Conservation (phyloP, 2,888 invertebrate species). For the Lithophane ornitopus region DNA sequence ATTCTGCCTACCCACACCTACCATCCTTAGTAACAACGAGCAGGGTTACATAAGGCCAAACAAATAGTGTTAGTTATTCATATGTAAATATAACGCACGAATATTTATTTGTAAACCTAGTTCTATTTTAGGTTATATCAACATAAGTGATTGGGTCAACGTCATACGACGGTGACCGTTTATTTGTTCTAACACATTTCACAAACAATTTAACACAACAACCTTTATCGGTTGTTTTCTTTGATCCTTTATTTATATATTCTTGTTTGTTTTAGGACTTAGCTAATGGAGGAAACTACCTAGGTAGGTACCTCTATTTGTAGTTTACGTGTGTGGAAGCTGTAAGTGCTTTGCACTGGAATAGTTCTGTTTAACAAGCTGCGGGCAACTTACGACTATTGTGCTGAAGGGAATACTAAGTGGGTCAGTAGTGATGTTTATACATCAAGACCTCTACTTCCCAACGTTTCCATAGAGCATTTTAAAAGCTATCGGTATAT, state of each 20-base stretch:
- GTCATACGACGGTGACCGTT: constrained; percentile 17
- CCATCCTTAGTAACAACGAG: background rate
- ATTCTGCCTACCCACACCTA: background rate
- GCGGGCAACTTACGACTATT: background rate
- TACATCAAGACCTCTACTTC: background rate
- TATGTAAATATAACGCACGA: constrained; percentile 19
- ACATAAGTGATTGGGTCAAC: constrained; percentile 26
- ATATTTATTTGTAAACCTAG: constrained; percentile 38
- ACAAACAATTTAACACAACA: constrained; percentile 42
- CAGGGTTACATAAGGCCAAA: constrained; percentile 18
- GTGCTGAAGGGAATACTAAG: constrained; percentile 20
- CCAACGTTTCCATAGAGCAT: background rate
- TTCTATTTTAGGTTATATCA: constrained; percentile 48
- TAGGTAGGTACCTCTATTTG: constrained; percentile 10
- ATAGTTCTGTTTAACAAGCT: constrained; percentile 36
- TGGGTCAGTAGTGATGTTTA: constrained; percentile 10
- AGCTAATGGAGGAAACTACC: constrained; percentile 28
- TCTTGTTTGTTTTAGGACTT: constrained; percentile 29
- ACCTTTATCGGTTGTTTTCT: constrained; percentile 58
- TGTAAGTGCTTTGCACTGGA: constrained; percentile 36
- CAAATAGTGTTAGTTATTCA: constrained; percentile 21
- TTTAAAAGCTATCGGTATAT: background rate
- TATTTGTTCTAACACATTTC: constrained; percentile 50
- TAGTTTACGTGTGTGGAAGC: constrained; percentile 16
- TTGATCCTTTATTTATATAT: constrained; percentile 56